Percentiles rank a stretch among this genome's conserved stretches.
These are phyloP conservation scores for Diploscapter pachys DNA, from an alignment of 1,140 invertebrate species.

Conservation along the genomic window DNA sequence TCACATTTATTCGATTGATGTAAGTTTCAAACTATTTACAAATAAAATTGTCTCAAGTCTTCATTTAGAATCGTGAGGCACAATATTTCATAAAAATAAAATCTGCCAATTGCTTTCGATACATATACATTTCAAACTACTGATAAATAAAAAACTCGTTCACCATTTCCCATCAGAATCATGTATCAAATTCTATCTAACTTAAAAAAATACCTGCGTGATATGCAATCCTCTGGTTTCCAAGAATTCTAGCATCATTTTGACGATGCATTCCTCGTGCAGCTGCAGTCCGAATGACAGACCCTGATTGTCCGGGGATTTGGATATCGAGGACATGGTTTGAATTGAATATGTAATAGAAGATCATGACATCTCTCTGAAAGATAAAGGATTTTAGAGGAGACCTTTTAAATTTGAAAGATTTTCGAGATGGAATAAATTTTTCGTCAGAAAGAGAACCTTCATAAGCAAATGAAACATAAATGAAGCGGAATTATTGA, in stretches of 20 bases:
- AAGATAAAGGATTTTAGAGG: neutral
- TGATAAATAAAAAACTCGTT: constrained; percentile 60
- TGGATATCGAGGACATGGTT: neutral
- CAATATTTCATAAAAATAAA: constrained; percentile 7
- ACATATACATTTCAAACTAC: no score
- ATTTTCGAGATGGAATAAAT: constrained; percentile 4
- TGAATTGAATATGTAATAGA: neutral
- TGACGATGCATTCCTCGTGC: constrained; percentile 84
- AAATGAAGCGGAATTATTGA: no score
- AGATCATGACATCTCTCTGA: constrained; percentile 1
- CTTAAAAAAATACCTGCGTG: constrained; percentile 62
- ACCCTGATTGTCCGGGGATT: constrained; percentile 7
- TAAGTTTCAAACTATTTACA: neutral
- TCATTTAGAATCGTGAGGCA: neutral
- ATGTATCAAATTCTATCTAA: constrained; percentile 2
- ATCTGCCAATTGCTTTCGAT: no score
- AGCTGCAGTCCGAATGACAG: constrained; percentile 71
- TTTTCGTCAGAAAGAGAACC: neutral
- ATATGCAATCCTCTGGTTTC: constrained; percentile 76
- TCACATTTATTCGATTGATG: no score
- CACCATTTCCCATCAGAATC: constrained; percentile 15
- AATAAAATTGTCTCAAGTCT: neutral
- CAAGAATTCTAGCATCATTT: constrained; percentile 84
- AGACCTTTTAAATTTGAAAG: neutral
- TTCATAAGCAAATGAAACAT: no score